Percentiles rank a stretch among this genome's conserved stretches.
phyloP scores from a whole-genome alignment of 2,888 invertebrate genomes.

The Rotaria socialis region DNA sequence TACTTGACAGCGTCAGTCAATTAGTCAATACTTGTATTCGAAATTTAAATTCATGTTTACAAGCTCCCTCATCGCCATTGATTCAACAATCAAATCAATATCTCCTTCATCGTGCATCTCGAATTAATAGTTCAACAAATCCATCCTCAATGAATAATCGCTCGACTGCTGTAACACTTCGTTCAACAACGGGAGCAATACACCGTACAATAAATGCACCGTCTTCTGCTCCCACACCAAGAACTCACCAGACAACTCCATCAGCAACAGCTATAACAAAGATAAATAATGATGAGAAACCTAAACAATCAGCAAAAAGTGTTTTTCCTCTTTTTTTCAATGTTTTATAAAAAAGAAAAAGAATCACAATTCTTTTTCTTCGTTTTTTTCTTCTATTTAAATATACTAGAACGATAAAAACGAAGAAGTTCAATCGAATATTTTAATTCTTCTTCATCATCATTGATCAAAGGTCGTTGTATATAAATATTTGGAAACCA shows the following conservation, averaged over 20 bases:
- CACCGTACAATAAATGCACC: neutral
- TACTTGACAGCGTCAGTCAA: slow-evolving; percentile 5
- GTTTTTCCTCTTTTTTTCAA: neutral
- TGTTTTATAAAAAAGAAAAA: too few species aligned
- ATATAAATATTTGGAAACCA: neutral
- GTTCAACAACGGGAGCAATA: neutral
- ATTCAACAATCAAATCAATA: neutral
- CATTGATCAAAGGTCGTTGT: neutral
- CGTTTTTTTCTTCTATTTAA: neutral
- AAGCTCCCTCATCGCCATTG: neutral
- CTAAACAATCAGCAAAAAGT: neutral
- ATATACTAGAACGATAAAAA: neutral
- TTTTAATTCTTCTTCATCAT: neutral
- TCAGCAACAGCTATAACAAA: neutral
- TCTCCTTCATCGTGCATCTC: neutral
- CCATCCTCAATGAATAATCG: neutral
- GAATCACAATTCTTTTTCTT: too few species aligned
- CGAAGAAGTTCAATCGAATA: neutral
- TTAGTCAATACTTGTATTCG: neutral
- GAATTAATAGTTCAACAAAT: neutral
- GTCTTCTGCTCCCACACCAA: neutral
- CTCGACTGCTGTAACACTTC: neutral
- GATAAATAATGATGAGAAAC: neutral
- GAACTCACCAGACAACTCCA: neutral
- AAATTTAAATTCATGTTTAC: neutral